phyloP scores from a whole-genome alignment of 1,140 invertebrate species.

The Drosophila chauvacae region DNA sequence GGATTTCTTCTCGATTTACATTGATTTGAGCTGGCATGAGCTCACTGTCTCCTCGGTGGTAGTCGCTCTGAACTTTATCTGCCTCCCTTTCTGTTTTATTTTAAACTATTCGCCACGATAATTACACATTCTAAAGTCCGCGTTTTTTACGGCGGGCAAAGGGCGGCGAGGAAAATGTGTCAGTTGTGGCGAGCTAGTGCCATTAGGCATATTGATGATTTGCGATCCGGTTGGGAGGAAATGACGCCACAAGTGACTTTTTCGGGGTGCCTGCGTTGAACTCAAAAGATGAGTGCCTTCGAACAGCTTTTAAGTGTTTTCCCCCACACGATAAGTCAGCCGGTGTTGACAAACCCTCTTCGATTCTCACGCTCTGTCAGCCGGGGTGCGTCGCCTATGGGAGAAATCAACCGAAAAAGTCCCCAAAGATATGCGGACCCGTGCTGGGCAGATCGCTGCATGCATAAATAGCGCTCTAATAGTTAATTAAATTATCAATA shows the following conservation, averaged over 20 bases:
- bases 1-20: background rate
- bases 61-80: conserved; percentile 27
- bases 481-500: conserved; percentile 80
- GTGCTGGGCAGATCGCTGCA: conserved; percentile 32
- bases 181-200: conserved; percentile 19
- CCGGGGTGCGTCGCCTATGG: conserved; percentile 11
- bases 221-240: conserved; percentile 19
- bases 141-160: conserved; percentile 27
- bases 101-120: conserved; percentile 20
- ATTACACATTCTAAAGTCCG: conserved; percentile 49
- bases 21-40: conserved; percentile 12
- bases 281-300: conserved; percentile 4
- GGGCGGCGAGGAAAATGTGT: conserved; percentile 46
- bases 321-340: conserved; percentile 7
- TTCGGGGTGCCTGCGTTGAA: background rate
- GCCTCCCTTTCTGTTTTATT: conserved; percentile 6
- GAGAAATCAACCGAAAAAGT: conserved; percentile 20
- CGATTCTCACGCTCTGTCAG: conserved; percentile 32
- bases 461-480: conserved; percentile 66
- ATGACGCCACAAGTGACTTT: conserved; percentile 25
- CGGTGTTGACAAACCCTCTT: conserved; percentile 13
- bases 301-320: conserved; percentile 12
- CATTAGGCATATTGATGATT: conserved; percentile 13
- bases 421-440: conserved; percentile 9
- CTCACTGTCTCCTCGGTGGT: conserved; percentile 34